Evolutionary conservation across 2,113 vertebrate species (phyloP).

Genomic region (Halcyon malimbica): DNA sequence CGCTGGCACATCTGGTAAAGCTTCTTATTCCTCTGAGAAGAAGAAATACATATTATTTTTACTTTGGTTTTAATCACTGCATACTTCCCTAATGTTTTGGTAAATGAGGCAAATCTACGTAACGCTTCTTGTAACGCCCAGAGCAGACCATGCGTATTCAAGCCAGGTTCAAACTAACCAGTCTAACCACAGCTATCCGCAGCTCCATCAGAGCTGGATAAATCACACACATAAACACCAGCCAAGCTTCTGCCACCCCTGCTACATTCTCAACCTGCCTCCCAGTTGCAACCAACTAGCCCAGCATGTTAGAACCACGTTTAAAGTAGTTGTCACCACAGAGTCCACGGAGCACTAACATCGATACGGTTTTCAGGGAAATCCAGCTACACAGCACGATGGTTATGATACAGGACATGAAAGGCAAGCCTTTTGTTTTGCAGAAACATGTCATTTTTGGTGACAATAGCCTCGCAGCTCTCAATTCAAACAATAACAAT

Average conservation of each 20-base stretch:
- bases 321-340: neutral
- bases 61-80: neutral
- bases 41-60: neutral
- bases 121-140: neutral
- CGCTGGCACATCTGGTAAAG: neutral
- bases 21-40: neutral
- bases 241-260: neutral
- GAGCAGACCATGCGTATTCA: neutral
- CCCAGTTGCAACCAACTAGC: neutral
- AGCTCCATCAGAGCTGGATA: neutral
- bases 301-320: neutral
- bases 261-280: neutral
- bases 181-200: neutral
- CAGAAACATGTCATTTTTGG: neutral
- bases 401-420: neutral
- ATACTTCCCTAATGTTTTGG: neutral
- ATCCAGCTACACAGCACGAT: neutral
- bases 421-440: neutral
- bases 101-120: neutral
- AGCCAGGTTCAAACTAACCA: neutral
- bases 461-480: constrained; percentile 1
- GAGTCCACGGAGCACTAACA: neutral
- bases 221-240: neutral
- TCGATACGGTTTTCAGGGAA: neutral
- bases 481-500: neutral